Base-by-base conservation (phyloP, 2,113 vertebrate species). In the Camelus dromedarius region DNA sequence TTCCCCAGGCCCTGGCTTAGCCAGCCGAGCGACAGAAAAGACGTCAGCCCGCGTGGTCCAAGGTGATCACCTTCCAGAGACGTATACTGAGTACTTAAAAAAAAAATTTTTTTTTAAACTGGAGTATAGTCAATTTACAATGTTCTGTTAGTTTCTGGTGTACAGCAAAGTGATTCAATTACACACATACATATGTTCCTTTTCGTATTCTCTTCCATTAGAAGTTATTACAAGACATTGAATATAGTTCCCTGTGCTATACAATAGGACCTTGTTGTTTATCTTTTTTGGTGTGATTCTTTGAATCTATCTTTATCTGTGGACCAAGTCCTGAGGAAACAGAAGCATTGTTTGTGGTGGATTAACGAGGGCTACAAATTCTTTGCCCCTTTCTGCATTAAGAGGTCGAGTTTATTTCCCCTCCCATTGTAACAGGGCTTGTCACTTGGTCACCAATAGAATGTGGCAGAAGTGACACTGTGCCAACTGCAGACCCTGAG, bases 371-470 rank as follows among this genome's bases (percentile, higher is more conserved):
- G 30, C 20, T 95, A 52, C 46, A 69, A 46, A 70, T 79, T 88
- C 87, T 93, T 87, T 66, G 60, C n/a, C 48, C 15, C 24, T n/a
- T 13, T 89, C 24, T 6, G 38, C 46, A 67, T 28, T 42, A 86
- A 50, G 56, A 89, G 7, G 12, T 76, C 28, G 19, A 77, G 19
- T 70, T 73, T 91, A 60, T 92, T 89, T 88, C 35, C n/a, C 12
- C 38, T 89, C 52, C 19, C 54, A 32, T 62, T 93, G 69, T 83
- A 50, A 32, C 19, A n/a, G 64, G 70, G 24, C 48, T 91, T 62
- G 15, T 69, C 66, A 95, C 48, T 87, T 60, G 81, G 79, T 38
- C 85, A 94, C 50, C 46, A 91, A 91, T 11, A 95, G 46, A 70
- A 90, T 66, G 62, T 82, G 54, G 54, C 18, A 54, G 42, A 82